Base-by-base conservation (phyloP, 2,797 vertebrate genomes). In the Eospalax fontanierii region DNA sequence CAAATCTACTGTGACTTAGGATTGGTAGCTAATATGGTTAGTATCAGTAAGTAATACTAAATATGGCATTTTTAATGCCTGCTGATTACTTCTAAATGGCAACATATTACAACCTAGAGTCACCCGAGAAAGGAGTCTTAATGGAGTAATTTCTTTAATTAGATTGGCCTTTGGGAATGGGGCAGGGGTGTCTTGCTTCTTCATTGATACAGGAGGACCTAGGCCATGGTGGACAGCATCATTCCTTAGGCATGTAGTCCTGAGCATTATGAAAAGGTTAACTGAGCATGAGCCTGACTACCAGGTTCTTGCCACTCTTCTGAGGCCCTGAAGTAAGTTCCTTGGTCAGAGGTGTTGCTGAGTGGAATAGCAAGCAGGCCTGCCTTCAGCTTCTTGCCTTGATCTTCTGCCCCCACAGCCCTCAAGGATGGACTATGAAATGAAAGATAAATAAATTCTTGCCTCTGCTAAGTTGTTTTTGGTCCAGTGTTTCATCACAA, bases 31-130 rank as follows among this genome's bases (percentile, higher is more conserved):
- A 78, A 54, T 24, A 65, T 38, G 4, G 16, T 65, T 35, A 66
- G 38, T 59, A 85, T 68, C 33, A 73, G 30, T 71, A 88, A 91
- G 73, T 84, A 91, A 90, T 33, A 82, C 3, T 57, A 73, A 40
- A 54, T 18, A 38, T 19, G 21, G 24, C 54, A 61, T 93, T 78
- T 71, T 73, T 6, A 68, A 8, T 43, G 90, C 16, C 46, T 21
- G 33, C 26, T 78, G 30, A 33, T 78, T 84, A 50, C 50, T 68
- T 54, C 50, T 26, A 50, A 80, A 50, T 68, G 43, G n/a, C 65
- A 84, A 26, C 14, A 1, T 50, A 43, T 63, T 21, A 84, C 21
- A 35, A 68, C 21, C 33, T 84, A 35, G 21, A 68, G 24, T 24
- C 24, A 68, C 12, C 63, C 16, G 40, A n/a, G 65, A n/a, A n/a